Conservation (phyloP, 2,797 vertebrate genomes). For the Microctenopoma stevenorrisi region DNA sequence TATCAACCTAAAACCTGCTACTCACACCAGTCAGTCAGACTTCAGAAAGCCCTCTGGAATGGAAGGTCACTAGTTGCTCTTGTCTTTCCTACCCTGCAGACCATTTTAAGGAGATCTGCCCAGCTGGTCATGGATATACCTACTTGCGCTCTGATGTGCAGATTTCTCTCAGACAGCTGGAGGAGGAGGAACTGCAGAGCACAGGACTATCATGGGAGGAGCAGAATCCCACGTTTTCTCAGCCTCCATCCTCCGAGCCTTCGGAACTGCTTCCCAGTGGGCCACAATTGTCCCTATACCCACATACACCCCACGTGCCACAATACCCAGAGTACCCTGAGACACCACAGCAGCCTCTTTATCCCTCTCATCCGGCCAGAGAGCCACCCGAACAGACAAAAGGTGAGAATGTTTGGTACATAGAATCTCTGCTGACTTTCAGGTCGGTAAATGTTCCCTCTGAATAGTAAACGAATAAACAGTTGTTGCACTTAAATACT, state of each 20-base stretch:
- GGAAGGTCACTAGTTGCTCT: constrained; percentile 18
- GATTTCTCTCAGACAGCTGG: constrained; percentile 87
- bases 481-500: constrained; percentile 20
- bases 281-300: constrained; percentile 46
- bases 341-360: constrained; percentile 55
- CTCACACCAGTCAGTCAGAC: too few relatives aligned
- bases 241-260: constrained; percentile 67
- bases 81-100: constrained; percentile 69
- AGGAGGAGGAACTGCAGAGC: constrained; percentile 86
- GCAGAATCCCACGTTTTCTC: constrained; percentile 62
- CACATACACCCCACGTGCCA: constrained; percentile 56
- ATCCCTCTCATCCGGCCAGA: constrained; percentile 47
- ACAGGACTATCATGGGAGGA: constrained; percentile 69
- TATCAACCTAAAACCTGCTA: too few relatives aligned
- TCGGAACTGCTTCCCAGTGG: constrained; percentile 32
- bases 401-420: constrained; percentile 54
- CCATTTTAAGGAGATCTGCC: constrained; percentile 88
- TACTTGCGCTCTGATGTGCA: constrained; percentile 86
- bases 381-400: constrained; percentile 48
- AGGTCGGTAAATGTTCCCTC: constrained; percentile 35
- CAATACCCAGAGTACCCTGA: constrained; percentile 57
- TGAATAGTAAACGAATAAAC: constrained; percentile 11
- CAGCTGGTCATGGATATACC: constrained; percentile 85
- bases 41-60: too few relatives aligned
- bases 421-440: constrained; percentile 14